These are phyloP conservation scores for Patella caerulea DNA, from an alignment of 2,888 invertebrate species.

Conservation along the genomic window DNA sequence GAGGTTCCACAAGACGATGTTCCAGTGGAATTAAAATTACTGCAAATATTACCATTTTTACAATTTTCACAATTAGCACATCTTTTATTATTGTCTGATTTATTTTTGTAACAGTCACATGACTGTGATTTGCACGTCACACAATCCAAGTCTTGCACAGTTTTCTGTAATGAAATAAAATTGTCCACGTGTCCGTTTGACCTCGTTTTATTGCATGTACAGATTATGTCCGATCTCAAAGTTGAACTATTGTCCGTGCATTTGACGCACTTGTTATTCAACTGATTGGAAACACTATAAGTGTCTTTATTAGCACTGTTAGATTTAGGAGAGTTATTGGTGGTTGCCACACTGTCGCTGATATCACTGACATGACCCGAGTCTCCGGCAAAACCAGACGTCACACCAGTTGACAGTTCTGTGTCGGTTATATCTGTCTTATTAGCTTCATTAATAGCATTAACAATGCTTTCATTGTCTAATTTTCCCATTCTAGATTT, in stretches of 20 bases:
- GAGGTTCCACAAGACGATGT: not conserved
- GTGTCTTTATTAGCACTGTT: conserved; percentile 4
- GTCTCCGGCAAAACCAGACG: not conserved
- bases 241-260: not conserved
- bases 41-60: conserved; percentile 1
- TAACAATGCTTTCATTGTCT: not conserved
- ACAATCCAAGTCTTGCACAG: not conserved
- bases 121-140: not conserved
- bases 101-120: not conserved
- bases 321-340: not conserved
- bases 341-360: not conserved
- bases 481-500: not conserved
- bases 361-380: not conserved
- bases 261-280: not conserved
- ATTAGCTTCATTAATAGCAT: conserved; percentile 1
- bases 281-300: not conserved
- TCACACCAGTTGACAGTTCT: not conserved
- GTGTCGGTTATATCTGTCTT: not conserved
- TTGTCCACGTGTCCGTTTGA: not conserved
- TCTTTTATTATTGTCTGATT: not conserved
- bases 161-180: not conserved
- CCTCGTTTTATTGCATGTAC: not conserved
- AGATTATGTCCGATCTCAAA: not conserved
- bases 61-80: not conserved
- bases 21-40: not conserved